These are phyloP conservation scores for Campoplex capitator DNA, from an alignment of 2,888 invertebrate genomes.

Conservation along the genomic window DNA sequence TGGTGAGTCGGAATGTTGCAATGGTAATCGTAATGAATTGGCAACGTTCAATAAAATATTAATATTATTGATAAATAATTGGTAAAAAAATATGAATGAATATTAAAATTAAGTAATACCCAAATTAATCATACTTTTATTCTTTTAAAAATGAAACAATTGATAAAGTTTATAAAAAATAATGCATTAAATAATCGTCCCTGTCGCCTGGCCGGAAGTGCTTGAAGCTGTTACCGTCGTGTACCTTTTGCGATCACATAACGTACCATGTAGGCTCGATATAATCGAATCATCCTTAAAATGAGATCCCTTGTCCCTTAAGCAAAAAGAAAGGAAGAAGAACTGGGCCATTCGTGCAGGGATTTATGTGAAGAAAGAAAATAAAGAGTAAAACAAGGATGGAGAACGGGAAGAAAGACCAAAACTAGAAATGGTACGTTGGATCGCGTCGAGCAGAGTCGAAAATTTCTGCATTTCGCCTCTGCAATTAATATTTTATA, in stretches of 20 bases:
- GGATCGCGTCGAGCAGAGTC: conserved; percentile 63
- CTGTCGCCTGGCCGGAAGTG: conserved; percentile 45
- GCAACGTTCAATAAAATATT: background rate
- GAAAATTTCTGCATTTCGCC: conserved; percentile 72
- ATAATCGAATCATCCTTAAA: conserved; percentile 24
- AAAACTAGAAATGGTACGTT: conserved; percentile 63
- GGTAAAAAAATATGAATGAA: background rate
- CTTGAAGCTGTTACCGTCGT: conserved; percentile 59
- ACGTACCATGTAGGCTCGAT: conserved; percentile 49
- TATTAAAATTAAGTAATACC: background rate
- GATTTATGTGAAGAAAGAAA: conserved; percentile 22
- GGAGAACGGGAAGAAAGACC: conserved; percentile 51
- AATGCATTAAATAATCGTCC: conserved; percentile 2
- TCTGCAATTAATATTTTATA: conserved; percentile 82
- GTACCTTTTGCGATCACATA: conserved; percentile 59
- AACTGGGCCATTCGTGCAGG: conserved; percentile 16
- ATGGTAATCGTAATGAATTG: background rate
- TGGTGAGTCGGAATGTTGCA: background rate
- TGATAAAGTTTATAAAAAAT: background rate
- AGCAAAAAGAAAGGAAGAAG: background rate
- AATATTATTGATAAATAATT: background rate
- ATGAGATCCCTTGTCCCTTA: background rate
- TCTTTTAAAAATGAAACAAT: background rate
- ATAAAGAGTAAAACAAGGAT: background rate
- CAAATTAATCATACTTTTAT: background rate